phyloP scores from a whole-genome alignment of 2,113 vertebrate genomes.

The Bubalus kerabau region DNA sequence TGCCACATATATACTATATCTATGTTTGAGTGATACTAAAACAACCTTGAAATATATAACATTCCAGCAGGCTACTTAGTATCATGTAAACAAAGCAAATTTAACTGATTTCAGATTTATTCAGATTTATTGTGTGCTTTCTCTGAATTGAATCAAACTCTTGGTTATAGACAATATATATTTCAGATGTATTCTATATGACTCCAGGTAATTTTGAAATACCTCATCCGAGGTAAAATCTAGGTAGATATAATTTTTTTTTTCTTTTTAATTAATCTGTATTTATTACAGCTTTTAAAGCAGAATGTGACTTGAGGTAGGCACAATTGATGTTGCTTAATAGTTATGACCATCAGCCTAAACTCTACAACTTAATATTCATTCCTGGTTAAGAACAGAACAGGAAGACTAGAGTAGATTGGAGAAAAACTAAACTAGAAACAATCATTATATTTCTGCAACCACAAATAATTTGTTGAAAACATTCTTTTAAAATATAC shows the following conservation, averaged over 20 bases:
- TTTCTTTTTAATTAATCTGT: background rate
- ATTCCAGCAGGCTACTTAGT: background rate
- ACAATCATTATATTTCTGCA: background rate
- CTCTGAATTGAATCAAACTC: background rate
- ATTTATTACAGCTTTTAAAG: background rate
- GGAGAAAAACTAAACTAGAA: background rate
- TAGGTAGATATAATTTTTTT: background rate
- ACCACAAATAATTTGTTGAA: background rate
- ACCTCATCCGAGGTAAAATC: background rate
- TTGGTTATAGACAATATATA: background rate
- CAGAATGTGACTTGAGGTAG: background rate
- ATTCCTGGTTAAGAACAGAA: background rate
- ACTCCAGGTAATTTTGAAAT: background rate
- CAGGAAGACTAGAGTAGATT: background rate
- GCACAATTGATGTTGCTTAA: background rate
- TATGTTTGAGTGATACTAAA: background rate
- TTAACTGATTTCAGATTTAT: background rate
- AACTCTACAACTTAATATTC: background rate
- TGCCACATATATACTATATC: background rate
- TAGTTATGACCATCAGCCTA: background rate
- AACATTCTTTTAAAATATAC: background rate
- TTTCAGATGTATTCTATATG: background rate
- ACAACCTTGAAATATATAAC: background rate
- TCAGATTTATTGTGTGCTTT: background rate
- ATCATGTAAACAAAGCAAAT: background rate